Conservation (phyloP, 2,797 vertebrate species). For the Pyrrhura leucotis region DNA sequence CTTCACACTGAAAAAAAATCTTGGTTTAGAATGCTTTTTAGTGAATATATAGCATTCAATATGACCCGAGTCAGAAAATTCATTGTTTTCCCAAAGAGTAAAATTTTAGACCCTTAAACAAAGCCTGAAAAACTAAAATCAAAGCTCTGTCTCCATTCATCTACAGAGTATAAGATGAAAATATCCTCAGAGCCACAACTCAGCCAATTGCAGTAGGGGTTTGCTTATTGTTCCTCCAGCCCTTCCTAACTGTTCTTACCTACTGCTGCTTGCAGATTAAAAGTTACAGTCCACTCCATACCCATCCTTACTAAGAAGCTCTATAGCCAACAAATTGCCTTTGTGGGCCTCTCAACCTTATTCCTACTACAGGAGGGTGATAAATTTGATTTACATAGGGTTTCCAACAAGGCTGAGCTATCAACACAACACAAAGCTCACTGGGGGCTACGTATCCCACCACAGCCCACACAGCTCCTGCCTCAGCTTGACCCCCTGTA, state of each 20-base stretch:
- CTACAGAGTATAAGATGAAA: neutral
- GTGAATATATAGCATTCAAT: neutral
- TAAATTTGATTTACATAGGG: no score
- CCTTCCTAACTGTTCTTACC: neutral
- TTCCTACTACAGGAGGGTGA: fast-evolving
- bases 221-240: neutral
- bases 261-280: neutral
- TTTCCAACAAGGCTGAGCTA: neutral
- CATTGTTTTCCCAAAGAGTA: neutral
- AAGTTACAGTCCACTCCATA: neutral
- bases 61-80: neutral
- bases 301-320: neutral
- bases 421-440: fast-evolving
- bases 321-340: neutral
- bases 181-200: neutral
- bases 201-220: neutral
- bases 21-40: neutral
- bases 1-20: neutral
- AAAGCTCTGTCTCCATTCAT: neutral
- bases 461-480: fast-evolving
- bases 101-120: neutral
- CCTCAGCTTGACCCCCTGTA: neutral
- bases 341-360: neutral
- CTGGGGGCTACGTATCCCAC: fast-evolving
- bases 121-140: neutral